These are phyloP conservation scores for Cephus spinipes DNA, from an alignment of 2,888 invertebrate species.

Conservation along the genomic window DNA sequence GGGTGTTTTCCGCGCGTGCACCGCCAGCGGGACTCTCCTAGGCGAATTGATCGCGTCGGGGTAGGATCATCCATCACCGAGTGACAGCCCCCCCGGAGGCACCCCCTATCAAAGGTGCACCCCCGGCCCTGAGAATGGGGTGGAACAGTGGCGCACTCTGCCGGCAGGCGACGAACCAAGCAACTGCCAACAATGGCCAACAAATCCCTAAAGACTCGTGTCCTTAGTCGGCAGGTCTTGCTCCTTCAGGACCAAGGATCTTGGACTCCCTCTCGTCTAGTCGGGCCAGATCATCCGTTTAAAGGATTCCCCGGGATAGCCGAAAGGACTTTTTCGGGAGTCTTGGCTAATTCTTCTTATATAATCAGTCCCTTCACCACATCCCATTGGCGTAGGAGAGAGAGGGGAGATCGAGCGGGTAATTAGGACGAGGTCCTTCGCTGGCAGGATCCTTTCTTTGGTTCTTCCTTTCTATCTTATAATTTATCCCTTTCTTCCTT, in stretches of 20 bases:
- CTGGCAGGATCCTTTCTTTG: not conserved
- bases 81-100: conserved; percentile 59
- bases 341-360: not conserved
- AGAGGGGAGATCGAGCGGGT: not conserved
- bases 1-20: not conserved
- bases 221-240: not conserved
- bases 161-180: conserved; percentile 52
- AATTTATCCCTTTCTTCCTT: not conserved
- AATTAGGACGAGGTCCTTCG: not conserved
- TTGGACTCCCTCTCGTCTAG: not conserved
- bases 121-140: conserved; percentile 31
- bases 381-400: not conserved
- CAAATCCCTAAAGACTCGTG: conserved; percentile 38
- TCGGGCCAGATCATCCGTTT: not conserved
- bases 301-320: not conserved
- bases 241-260: not conserved
- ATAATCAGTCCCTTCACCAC: not conserved
- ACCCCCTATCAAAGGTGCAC: conserved; percentile 51
- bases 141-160: conserved; percentile 43
- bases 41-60: conserved; percentile 55
- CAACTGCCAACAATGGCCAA: conserved; percentile 53
- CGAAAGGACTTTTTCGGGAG: not conserved
- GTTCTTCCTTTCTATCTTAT: not conserved
- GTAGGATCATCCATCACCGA: conserved; percentile 64
- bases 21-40: conserved; percentile 6